A percentile compares a stretch with the other conserved stretches of the same genome.
phyloP scores from a whole-genome alignment of 1,140 invertebrate species.

The Trinorchestia longiramus region DNA sequence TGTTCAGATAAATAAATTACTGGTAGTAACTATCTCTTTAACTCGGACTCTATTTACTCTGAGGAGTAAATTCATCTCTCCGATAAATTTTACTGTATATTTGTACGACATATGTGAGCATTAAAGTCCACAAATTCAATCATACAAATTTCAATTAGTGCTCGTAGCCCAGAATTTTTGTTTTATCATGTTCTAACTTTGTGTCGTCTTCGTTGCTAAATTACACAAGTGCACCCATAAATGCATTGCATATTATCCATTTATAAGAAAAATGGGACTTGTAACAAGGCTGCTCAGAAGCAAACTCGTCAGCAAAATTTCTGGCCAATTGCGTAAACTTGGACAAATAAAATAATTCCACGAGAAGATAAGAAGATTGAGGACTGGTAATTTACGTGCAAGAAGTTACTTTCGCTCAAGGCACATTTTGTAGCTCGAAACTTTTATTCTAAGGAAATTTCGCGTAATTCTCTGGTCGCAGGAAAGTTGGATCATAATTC shows the following conservation, averaged over 20 bases:
- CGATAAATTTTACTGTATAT: no score
- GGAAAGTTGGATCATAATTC: conserved; percentile 22
- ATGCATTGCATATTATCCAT: neutral
- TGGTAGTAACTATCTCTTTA: no score
- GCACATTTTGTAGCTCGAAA: neutral
- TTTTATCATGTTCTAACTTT: neutral
- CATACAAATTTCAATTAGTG: no score
- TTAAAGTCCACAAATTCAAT: no score
- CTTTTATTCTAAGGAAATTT: conserved; percentile 10
- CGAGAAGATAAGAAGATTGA: neutral
- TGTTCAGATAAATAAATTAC: no score
- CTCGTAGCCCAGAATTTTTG: no score
- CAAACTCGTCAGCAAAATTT: neutral
- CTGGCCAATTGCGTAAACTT: neutral
- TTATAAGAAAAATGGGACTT: neutral
- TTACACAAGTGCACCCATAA: neutral
- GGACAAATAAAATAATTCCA: neutral
- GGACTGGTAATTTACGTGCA: neutral
- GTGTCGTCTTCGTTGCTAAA: neutral
- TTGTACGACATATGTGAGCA: no score
- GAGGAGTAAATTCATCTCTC: no score
- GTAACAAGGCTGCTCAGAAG: neutral
- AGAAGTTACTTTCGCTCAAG: neutral
- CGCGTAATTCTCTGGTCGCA: neutral
- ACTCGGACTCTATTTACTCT: no score